These are phyloP conservation scores for Mercenaria mercenaria DNA, from an alignment of 1,140 invertebrate genomes.

Conservation along the genomic window DNA sequence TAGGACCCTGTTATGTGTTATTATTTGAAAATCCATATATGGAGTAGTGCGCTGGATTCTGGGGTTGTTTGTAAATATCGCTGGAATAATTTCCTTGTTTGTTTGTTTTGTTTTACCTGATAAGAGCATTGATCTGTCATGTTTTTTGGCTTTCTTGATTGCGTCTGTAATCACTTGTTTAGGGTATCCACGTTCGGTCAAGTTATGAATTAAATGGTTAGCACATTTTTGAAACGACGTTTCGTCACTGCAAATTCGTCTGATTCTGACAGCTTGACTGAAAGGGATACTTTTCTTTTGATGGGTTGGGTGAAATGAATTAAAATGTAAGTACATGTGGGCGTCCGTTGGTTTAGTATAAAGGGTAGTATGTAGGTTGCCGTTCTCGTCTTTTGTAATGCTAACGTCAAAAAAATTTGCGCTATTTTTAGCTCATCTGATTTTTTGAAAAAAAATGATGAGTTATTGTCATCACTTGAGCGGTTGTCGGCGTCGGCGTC, in stretches of 20 bases:
- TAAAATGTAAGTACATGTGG: not conserved
- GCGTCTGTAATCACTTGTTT: not conserved
- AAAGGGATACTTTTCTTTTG: not conserved
- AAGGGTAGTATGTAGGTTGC: not conserved
- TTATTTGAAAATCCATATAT: too few species aligned
- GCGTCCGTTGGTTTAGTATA: not conserved
- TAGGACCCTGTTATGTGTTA: too few species aligned
- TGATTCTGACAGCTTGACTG: not conserved
- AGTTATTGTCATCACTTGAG: too few species aligned
- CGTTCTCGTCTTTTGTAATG: not conserved
- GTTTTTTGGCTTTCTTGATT: not conserved
- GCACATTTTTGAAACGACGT: not conserved
- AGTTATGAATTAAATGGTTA: not conserved
- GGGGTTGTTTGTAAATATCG: too few species aligned
- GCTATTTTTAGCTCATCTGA: too few species aligned
- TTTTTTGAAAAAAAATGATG: too few species aligned
- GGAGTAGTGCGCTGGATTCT: too few species aligned
- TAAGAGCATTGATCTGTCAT: not conserved
- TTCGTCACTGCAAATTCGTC: not conserved
- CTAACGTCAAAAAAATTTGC: not conserved
- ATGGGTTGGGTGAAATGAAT: not conserved
- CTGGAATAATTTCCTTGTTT: too few species aligned
- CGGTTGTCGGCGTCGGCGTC: too few species aligned
- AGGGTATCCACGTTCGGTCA: not conserved
- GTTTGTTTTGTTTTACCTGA: too few species aligned